Base-by-base conservation (phyloP, 2,113 vertebrate genomes). In the Butorides virescens region DNA sequence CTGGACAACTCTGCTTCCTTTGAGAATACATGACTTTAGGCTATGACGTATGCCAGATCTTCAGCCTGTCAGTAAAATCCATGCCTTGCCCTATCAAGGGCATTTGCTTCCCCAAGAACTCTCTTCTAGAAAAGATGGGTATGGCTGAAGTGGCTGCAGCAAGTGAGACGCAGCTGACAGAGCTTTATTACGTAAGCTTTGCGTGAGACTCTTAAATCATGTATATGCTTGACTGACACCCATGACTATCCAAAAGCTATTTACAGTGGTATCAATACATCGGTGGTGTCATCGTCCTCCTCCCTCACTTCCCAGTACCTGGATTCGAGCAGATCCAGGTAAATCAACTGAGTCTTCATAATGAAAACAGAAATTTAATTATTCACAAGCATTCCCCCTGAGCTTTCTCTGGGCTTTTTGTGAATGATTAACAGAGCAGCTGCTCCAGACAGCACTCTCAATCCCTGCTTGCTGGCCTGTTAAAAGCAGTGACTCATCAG, bases 281-380 rank as follows among this genome's bases (percentile, higher is more conserved):
- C 4, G 1, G 37, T 82, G 85, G 94, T 77, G 85, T 95, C 81
- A 91, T 4, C 86, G 81, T 68, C 71, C 70, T 88, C 39, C 73
- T 77, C 80, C 50, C 72, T 95, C 63, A 34, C 63, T 86, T 91
- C 90, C 92, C 68, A 56, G 23, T 90, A 95, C 94, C 55, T 83
- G 88, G 66, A 82, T 92, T 88, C 83, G 89, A 91, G 76, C 83
- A 67, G 77, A 92, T 86, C 81, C 97, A 98, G 98, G 96, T 94
- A 89, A 87, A 94, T 78, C 96, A 84, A 90, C 94, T 36, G 18
- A n/a, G 11, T 93, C 93, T 89, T 91, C 89, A 44, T 93, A 95
- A 92, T 97, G 95, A 97, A 98, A 98, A 98, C 95, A 97, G 97
- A 98, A 98, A 98, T 96, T 94, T 97, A 98, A 98, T 98, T 97